phyloP scores from a whole-genome alignment of 2,113 vertebrate species.

The Seriola aureovittata region DNA sequence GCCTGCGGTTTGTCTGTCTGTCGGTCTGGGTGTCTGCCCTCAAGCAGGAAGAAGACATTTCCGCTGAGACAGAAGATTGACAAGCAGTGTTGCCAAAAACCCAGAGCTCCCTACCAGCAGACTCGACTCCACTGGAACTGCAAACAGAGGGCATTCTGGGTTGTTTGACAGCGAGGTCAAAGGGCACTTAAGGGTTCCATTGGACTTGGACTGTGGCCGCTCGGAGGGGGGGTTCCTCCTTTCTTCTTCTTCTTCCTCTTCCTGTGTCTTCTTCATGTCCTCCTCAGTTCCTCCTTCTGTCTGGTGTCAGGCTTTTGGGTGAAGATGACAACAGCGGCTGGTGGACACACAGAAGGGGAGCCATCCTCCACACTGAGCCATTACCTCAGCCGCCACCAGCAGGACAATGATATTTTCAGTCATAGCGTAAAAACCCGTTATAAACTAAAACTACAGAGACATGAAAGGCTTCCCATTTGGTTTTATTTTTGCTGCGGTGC shows the following conservation, averaged over 20 bases:
- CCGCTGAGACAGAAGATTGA: slow-evolving; percentile 68
- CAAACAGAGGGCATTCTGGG: slow-evolving; percentile 48
- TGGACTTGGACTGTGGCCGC: slow-evolving; percentile 12
- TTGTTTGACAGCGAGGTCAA: slow-evolving; percentile 52
- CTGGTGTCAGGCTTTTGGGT: slow-evolving; percentile 30
- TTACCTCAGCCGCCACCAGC: slow-evolving; percentile 76
- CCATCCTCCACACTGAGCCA: slow-evolving; percentile 64
- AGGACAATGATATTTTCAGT: slow-evolving; percentile 82
- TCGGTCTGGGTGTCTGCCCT: slow-evolving; percentile 69
- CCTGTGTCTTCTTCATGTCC: slow-evolving; percentile 10
- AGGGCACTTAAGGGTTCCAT: slow-evolving; percentile 27
- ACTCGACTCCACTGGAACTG: slow-evolving; percentile 35
- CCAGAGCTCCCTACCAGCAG: slow-evolving; percentile 39
- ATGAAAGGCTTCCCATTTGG: slow-evolving; percentile 73
- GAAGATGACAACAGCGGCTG: slow-evolving; percentile 46
- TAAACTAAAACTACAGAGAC: slow-evolving; percentile 75
- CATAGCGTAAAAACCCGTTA: slow-evolving; percentile 61
- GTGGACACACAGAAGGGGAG: slow-evolving; percentile 43
- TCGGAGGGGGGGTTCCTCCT: slow-evolving; percentile 19
- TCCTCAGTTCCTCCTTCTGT: slow-evolving; percentile 26
- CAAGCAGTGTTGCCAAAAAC: slow-evolving; percentile 64
- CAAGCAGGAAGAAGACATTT: slow-evolving; percentile 76
- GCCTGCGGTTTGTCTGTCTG: slow-evolving; percentile 76
- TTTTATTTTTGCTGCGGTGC: slow-evolving; percentile 74
- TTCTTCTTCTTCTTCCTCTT: slow-evolving; percentile 19